Evolutionary conservation across 1,140 invertebrate species (phyloP).

Genomic region (Triops longicaudatus): DNA sequence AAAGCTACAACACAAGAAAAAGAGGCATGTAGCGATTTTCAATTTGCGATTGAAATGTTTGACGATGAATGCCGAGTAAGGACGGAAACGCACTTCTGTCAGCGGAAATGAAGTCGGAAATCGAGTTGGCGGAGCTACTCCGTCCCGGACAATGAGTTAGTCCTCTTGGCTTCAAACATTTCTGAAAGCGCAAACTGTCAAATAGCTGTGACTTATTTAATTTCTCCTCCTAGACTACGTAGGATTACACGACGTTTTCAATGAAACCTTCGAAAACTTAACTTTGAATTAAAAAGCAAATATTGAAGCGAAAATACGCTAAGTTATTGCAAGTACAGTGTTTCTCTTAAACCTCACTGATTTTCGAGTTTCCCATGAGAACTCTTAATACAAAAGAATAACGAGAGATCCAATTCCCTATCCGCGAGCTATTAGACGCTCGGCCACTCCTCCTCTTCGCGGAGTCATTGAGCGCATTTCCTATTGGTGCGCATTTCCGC

Average conservation of each 20-base stretch:
- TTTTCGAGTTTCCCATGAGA: neutral
- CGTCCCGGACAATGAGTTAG: neutral
- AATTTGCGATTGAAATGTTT: constrained; percentile 13
- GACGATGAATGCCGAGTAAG: neutral
- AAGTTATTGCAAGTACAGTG: too few species aligned
- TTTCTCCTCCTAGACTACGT: too few species aligned
- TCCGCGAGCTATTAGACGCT: neutral
- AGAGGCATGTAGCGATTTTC: neutral
- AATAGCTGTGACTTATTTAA: neutral
- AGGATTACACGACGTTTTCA: too few species aligned
- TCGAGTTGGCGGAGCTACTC: constrained; percentile 9
- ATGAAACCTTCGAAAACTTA: too few species aligned
- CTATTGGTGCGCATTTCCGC: constrained; percentile 10
- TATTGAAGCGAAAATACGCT: too few species aligned
- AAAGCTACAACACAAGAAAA: neutral
- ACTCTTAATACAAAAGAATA: neutral
- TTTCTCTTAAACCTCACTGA: too few species aligned
- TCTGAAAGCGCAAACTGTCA: neutral
- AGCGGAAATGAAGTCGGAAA: constrained; percentile 10
- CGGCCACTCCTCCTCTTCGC: neutral
- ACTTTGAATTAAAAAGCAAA: too few species aligned
- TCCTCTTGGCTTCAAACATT: neutral
- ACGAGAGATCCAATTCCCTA: neutral
- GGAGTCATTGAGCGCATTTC: constrained; percentile 14
- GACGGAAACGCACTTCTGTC: neutral